Conservation (phyloP, 2,888 invertebrate species). For the Acronicta psi region DNA sequence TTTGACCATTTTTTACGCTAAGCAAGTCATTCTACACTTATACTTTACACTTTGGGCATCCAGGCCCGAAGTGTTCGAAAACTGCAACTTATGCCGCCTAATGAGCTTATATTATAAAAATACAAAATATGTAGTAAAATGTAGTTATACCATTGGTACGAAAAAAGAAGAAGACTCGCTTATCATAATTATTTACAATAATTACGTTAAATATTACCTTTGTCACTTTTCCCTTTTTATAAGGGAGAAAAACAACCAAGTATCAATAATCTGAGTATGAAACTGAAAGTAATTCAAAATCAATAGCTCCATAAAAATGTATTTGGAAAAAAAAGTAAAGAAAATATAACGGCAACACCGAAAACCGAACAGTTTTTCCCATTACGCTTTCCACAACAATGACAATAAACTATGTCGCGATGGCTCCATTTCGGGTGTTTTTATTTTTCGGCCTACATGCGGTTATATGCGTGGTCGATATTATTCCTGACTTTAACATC, state of each 20-base stretch:
- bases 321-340: conserved; percentile 49
- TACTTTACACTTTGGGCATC: too few species aligned
- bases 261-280: conserved; percentile 25
- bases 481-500: conserved; percentile 42
- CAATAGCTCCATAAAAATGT: conserved; percentile 39
- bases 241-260: conserved; percentile 12
- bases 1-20: too few species aligned
- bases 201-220: too few species aligned
- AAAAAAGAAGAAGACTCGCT: too few species aligned
- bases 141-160: too few species aligned
- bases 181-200: too few species aligned
- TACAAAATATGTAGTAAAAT: too few species aligned
- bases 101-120: too few species aligned
- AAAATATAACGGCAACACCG: conserved; percentile 50
- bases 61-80: too few species aligned
- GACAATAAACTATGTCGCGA: conserved; percentile 59
- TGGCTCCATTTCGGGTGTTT: conserved; percentile 51
- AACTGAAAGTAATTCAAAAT: conserved; percentile 47
- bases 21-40: too few species aligned
- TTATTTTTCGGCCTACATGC: conserved; percentile 47
- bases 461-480: conserved; percentile 41
- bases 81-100: too few species aligned
- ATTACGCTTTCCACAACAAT: conserved; percentile 62
- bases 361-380: conserved; percentile 56
- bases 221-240: too few species aligned